A percentile compares a stretch with the other conserved stretches of the same genome.
These are phyloP conservation scores for Quadroppia sp. DNA, from an alignment of 2,888 invertebrate species.

Conservation along the genomic window DNA sequence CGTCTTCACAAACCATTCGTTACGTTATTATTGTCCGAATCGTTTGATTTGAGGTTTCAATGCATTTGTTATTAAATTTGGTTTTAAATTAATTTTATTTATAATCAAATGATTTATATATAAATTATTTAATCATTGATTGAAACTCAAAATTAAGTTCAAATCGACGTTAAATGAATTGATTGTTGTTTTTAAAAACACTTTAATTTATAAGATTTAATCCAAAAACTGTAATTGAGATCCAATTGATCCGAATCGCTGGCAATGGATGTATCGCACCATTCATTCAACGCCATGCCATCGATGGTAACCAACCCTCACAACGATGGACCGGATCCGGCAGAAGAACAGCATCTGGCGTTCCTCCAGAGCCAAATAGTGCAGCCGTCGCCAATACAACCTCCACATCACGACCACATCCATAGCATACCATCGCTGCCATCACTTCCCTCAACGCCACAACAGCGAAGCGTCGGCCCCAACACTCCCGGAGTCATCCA, in stretches of 20 bases:
- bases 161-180: conserved; percentile 53
- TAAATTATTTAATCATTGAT: no score
- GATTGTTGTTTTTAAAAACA: no score
- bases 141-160: no score
- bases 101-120: no score
- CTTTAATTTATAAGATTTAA: no score
- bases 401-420: conserved; percentile 43
- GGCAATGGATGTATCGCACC: conserved; percentile 14
- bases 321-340: conserved; percentile 5
- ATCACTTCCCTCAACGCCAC: conserved; percentile 14
- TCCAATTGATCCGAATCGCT: neutral
- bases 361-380: conserved; percentile 46
- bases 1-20: no score
- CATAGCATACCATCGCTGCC: conserved; percentile 13
- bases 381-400: conserved; percentile 48
- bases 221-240: no score
- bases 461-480: neutral
- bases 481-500: conserved; percentile 22
- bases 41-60: no score
- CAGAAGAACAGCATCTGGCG: conserved; percentile 48
- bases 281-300: conserved; percentile 18
- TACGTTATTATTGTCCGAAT: no score
- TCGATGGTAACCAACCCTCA: neutral
- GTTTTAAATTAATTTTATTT: no score
- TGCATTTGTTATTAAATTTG: no score